Conservation (phyloP, 2,797 vertebrate species). For the Antrozous pallidus region DNA sequence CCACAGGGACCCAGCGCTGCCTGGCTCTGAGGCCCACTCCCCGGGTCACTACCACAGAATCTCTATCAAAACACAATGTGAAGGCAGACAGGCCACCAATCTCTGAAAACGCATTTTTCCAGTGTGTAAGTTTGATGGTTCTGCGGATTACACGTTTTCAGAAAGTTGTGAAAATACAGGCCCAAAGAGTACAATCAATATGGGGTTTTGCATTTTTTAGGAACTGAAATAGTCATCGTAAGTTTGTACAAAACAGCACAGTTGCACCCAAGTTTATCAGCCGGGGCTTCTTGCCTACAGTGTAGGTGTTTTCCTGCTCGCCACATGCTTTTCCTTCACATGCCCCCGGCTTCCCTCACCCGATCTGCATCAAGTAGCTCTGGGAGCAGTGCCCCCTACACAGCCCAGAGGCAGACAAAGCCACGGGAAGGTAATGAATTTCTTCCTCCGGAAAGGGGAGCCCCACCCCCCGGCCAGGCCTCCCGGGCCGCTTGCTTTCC, state of each 20-base stretch:
- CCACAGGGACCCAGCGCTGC: background rate
- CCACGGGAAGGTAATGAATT: background rate
- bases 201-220: background rate
- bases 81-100: background rate
- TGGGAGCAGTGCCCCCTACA: background rate
- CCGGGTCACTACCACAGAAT: background rate
- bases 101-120: background rate
- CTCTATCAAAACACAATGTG: background rate
- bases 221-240: slow-evolving; percentile 14
- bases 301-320: background rate
- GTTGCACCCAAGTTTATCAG: background rate
- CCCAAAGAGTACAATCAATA: background rate
- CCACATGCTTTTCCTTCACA: background rate
- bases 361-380: background rate
- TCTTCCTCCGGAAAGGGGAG: slow-evolving; percentile 2
- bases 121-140: background rate
- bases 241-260: background rate
- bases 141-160: background rate
- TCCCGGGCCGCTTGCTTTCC: background rate
- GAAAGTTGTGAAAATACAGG: background rate
- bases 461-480: background rate
- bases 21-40: background rate
- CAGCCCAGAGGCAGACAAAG: background rate
- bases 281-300: background rate
- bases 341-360: background rate